Evolutionary conservation across 2,888 invertebrate species (phyloP).

Genomic region (Desoria tigrina): DNA sequence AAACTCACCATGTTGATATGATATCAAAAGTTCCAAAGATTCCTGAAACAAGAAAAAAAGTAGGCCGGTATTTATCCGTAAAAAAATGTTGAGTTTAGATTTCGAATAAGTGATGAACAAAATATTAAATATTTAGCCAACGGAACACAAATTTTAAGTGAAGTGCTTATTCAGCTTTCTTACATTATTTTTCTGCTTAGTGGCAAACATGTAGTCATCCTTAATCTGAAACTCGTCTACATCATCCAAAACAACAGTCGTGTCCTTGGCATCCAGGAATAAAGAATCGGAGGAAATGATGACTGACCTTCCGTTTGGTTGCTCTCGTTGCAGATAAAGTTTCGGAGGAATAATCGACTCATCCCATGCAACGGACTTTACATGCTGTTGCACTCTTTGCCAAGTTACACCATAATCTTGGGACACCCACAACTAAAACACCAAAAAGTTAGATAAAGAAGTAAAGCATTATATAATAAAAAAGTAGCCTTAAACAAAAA

Average conservation of each 20-base stretch:
- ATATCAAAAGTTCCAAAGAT: constrained; percentile 69
- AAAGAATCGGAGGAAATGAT: constrained; percentile 57
- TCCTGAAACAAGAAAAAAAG: too few species aligned
- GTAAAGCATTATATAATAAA: background rate
- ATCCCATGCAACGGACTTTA: constrained; percentile 77
- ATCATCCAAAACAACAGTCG: constrained; percentile 64
- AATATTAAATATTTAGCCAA: background rate
- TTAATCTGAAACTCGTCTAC: constrained; percentile 80
- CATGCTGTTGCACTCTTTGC: constrained; percentile 68
- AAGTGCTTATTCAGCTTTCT: background rate
- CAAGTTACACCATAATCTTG: constrained; percentile 74
- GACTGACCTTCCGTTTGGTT: constrained; percentile 62
- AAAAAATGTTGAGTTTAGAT: constrained; percentile 8
- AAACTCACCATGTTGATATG: constrained; percentile 72
- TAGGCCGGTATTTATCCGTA: too few species aligned
- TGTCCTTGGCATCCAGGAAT: constrained; percentile 54
- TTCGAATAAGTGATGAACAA: background rate
- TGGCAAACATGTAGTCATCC: constrained; percentile 83
- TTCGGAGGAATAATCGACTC: constrained; percentile 55
- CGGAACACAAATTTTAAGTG: constrained; percentile 10
- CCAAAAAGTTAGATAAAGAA: constrained; percentile 15
- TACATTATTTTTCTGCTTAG: constrained; percentile 61
- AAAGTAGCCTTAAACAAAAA: constrained; percentile 5
- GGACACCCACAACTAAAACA: constrained; percentile 72
- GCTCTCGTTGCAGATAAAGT: constrained; percentile 70